phyloP scores from a whole-genome alignment of 2,888 invertebrate genomes.

The Ischnus inquisitorius region DNA sequence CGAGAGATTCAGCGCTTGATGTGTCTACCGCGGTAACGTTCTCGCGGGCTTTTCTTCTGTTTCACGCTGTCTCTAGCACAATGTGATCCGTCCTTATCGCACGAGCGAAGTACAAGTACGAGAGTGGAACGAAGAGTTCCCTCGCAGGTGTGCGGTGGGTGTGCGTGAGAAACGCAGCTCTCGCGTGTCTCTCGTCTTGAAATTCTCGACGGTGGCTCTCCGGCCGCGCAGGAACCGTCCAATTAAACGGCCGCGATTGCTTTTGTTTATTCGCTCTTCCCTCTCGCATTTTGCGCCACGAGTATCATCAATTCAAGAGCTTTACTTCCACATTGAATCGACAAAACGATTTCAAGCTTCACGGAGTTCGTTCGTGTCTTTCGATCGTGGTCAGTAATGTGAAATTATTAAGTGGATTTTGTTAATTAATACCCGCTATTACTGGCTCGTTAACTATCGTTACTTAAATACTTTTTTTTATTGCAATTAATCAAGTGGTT shows the following conservation, averaged over 20 bases:
- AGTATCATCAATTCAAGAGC: neutral
- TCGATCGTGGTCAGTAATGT: no score
- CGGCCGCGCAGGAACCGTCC: slow-evolving; percentile 18
- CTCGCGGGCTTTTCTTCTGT: slow-evolving; percentile 37
- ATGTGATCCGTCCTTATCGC: slow-evolving; percentile 55
- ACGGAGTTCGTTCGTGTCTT: no score
- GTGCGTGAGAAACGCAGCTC: slow-evolving; percentile 42
- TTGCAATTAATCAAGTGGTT: neutral
- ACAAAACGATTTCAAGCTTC: neutral
- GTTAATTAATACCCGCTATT: no score
- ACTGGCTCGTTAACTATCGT: neutral
- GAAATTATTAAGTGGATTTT: no score
- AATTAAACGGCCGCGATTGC: slow-evolving; percentile 41
- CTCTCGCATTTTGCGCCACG: neutral
- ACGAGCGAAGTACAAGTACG: slow-evolving; percentile 18
- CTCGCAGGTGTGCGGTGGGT: slow-evolving; percentile 18
- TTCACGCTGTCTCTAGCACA: slow-evolving; percentile 57
- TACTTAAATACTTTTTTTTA: neutral
- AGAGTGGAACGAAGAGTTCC: slow-evolving; percentile 62
- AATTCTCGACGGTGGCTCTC: slow-evolving; percentile 18
- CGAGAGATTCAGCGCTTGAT: slow-evolving; percentile 45
- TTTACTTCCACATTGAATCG: neutral
- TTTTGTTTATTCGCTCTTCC: neutral
- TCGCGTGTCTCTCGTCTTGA: slow-evolving; percentile 45
- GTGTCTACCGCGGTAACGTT: slow-evolving; percentile 10